A percentile compares a stretch with the other conserved stretches of the same genome.
phyloP scores from a whole-genome alignment of 2,113 vertebrate genomes.

The Oriolus oriolus region DNA sequence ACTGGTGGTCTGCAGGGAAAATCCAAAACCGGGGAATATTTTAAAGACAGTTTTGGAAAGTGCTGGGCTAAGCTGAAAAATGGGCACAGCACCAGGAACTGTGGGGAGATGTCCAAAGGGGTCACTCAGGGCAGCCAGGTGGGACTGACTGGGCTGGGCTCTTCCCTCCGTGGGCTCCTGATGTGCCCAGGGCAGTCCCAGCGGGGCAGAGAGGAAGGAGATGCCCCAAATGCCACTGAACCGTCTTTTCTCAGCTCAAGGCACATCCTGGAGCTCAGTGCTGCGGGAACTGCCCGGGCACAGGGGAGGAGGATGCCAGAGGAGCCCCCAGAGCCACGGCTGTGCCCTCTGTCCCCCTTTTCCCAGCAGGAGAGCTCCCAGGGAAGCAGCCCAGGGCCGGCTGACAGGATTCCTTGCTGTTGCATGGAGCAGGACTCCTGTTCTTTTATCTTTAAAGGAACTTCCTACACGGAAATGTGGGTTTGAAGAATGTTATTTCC shows the following conservation, averaged over 20 bases:
- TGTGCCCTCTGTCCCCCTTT: rapidly evolving
- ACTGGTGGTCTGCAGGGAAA: neutral
- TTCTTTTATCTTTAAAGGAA: neutral
- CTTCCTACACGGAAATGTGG: rapidly evolving
- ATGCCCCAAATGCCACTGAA: neutral
- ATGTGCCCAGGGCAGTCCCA: neutral
- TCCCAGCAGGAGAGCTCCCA: neutral
- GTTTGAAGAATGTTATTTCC: neutral
- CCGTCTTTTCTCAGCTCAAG: neutral
- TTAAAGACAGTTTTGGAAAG: neutral
- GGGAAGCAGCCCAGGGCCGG: neutral
- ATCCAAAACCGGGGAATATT: neutral
- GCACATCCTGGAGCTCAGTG: neutral
- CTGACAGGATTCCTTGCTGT: neutral
- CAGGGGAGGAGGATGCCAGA: neutral
- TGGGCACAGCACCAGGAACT: neutral
- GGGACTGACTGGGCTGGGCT: neutral
- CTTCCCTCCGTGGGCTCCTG: neutral
- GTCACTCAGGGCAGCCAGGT: neutral
- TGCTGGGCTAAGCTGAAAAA: neutral
- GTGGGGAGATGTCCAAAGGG: neutral
- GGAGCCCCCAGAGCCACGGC: neutral
- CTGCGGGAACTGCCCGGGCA: neutral
- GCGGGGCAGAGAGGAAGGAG: neutral
- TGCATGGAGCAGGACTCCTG: neutral